Conservation (phyloP, 2,888 invertebrate genomes). For the Oxystoma pomonae region DNA sequence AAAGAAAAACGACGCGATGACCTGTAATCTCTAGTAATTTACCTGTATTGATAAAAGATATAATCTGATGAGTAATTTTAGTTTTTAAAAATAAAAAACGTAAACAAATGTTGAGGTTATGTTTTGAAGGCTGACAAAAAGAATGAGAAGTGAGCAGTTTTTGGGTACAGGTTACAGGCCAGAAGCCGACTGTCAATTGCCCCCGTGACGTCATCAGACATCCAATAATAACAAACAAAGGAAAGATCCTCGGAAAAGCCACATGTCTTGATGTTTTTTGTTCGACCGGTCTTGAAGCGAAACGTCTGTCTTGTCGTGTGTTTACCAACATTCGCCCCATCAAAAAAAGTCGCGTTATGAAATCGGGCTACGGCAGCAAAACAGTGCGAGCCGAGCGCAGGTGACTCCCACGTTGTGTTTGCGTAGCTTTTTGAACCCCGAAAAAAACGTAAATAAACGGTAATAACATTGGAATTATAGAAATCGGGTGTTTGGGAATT, state of each 20-base stretch:
- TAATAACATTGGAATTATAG: background rate
- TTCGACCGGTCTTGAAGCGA: background rate
- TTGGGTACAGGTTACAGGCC: too few relatives aligned
- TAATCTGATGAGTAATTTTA: background rate
- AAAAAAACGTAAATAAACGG: background rate
- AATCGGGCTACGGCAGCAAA: constrained; percentile 27
- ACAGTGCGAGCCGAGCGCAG: constrained; percentile 26
- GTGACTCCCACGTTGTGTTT: constrained; percentile 33
- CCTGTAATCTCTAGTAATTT: too few relatives aligned
- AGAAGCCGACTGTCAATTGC: too few relatives aligned
- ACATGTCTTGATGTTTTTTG: background rate
- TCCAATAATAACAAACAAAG: too few relatives aligned
- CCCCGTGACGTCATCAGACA: too few relatives aligned
- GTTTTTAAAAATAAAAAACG: background rate
- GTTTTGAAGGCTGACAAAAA: background rate
- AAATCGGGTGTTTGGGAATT: background rate
- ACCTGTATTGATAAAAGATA: background rate
- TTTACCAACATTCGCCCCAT: constrained; percentile 36
- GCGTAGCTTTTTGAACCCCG: background rate
- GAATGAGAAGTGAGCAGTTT: background rate
- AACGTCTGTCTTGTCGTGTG: constrained; percentile 34
- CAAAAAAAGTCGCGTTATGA: constrained; percentile 36
- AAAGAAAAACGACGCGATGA: too few relatives aligned
- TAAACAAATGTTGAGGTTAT: background rate
- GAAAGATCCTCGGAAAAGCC: too few relatives aligned